Evolutionary conservation across 2,113 vertebrate species (phyloP), one percentile per base, ranked within the genome.

Genomic region (Calyptomena viridis): DNA sequence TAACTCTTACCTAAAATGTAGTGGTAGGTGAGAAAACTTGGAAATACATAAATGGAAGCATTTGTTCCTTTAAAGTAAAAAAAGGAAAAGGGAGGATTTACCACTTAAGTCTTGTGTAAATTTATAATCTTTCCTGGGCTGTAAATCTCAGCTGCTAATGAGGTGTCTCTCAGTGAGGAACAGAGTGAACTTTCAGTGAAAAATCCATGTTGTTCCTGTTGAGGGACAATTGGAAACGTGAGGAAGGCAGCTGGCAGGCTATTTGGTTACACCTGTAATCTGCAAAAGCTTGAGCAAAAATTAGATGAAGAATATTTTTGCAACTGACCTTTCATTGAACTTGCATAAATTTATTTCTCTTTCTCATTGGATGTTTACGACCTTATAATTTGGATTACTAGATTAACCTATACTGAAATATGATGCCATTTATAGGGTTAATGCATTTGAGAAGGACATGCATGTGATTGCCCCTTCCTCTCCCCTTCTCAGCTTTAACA

Each of bases 181-280:
- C 96, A 88, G 91, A 71, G 72, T 89, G 95, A 96, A 94, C 96
- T 95, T 67, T 94, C 68, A 87, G 94, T 91, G 89, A 91, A 96
- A 98, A 97, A 96, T 93, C 96, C 90, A 74, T 94, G 95, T 91
- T 97, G 96, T 96, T 97, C 86, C 88, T 64, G 84, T 89, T 39
- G 17, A 40, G 58, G 87, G 90, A 95, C 92, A 60, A 40, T 85
- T 72, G 71, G 93, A 86, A 95, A 87, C 28, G 74, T 84, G 96
- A 63, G 87, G 62, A 84, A 95, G 96, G 96, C 98, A 98, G 97
- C 98, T 98, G 98, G 97, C 89, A 33, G 47, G 92, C 96, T 98
- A 97, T 98, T 98, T 90, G 90, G 96, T 98, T 98, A 97, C 98
- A 98, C 84, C 94, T 97, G 95, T 96, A 96, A 97, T 96, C 96